Evolutionary conservation across 2,113 vertebrate species (phyloP).

Genomic region (Nerophis lumbriciformis): DNA sequence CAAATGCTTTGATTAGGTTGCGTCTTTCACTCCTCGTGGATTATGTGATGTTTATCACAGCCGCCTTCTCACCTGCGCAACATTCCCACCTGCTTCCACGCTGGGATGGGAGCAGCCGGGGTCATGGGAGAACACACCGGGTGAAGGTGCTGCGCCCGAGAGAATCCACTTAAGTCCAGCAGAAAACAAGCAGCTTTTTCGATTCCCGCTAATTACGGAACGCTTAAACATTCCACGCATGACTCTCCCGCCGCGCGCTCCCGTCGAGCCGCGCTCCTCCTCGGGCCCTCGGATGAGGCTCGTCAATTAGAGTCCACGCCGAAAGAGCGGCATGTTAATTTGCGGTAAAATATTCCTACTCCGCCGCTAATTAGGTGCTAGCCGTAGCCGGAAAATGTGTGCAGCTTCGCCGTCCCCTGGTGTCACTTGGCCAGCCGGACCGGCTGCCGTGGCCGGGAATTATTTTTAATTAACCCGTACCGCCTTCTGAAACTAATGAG

Average conservation of each 20-base stretch:
- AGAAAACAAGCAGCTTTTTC: slow-evolving; percentile 59
- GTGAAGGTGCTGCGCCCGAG: slow-evolving; percentile 21
- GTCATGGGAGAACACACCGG: slow-evolving; percentile 52
- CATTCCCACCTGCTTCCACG: slow-evolving; percentile 33
- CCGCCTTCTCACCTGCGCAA: slow-evolving; percentile 39
- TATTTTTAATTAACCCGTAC: slow-evolving; percentile 78
- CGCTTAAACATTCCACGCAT: slow-evolving; percentile 62
- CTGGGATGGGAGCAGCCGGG: slow-evolving; percentile 12
- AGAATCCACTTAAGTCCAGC: slow-evolving; percentile 41
- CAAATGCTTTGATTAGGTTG: slow-evolving; percentile 35
- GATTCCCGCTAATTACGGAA: slow-evolving; percentile 66
- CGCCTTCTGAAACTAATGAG: slow-evolving; percentile 77
- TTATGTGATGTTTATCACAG: slow-evolving; percentile 53
- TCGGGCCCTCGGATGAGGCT: slow-evolving; percentile 53
- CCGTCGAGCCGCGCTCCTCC: slow-evolving; percentile 45
- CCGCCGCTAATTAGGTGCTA: slow-evolving; percentile 69
- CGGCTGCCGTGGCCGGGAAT: slow-evolving; percentile 72
- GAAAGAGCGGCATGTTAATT: slow-evolving; percentile 70
- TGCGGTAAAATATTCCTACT: slow-evolving; percentile 73
- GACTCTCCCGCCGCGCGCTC: slow-evolving; percentile 39
- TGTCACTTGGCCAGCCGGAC: slow-evolving; percentile 78
- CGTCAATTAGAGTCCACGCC: slow-evolving; percentile 69
- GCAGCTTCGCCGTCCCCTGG: slow-evolving; percentile 64
- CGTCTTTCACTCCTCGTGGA: slow-evolving; percentile 41
- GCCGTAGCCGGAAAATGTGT: slow-evolving; percentile 49